Evolutionary conservation across 1,140 invertebrate genomes (phyloP), one percentile per base, ranked within the genome.

Genomic region (Lepidotrigona ventralis): DNA sequence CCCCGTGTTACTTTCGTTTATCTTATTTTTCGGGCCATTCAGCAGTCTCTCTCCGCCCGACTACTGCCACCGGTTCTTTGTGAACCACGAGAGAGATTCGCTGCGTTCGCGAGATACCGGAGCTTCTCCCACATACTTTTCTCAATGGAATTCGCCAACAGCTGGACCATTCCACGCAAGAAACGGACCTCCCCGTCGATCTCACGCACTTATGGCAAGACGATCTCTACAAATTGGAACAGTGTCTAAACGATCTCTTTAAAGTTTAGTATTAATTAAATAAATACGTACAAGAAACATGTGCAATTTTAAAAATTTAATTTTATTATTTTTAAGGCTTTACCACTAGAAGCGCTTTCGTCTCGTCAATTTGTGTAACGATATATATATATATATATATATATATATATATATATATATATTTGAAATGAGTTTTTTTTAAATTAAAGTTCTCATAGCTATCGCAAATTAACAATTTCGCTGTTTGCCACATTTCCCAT

Each of bases 11-110:
- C 85, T 90, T 88, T 90, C 85, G 87, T 90, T 90, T 86, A 90
- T 90, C 89, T 90, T 90, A 90, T 90, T 90, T 64, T 90, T 90
- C 81, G 70, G 78, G 26, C 89, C 89, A 90, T 90, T 90, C 89
- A 90, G 74, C 83, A 63, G 51, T n/a, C 33, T 33, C 66, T 58
- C 74, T 79, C 68, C 56, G 64, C 83, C 39, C 79, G 39, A 81
- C 79, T 76, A 82, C 84, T 68, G 86, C 87, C 87, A 89, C 87
- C 84, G 81, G 84, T 88, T 88, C 87, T 83, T 69, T 77, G 75
- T 80, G 83, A 56, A 77, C 74, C 78, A 51, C 21, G 19, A 74
- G 72, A 74, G 72, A 26, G 73, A 68, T 63, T 29, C 39, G 76
- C 54, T 33, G 26, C 33, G 33, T 33, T 58, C 83, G 79, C 82